A percentile compares a stretch with the other conserved stretches of the same genome.
Evolutionary conservation across 2,797 vertebrate genomes (phyloP).

Genomic region (Melanotaenia pygmaea): DNA sequence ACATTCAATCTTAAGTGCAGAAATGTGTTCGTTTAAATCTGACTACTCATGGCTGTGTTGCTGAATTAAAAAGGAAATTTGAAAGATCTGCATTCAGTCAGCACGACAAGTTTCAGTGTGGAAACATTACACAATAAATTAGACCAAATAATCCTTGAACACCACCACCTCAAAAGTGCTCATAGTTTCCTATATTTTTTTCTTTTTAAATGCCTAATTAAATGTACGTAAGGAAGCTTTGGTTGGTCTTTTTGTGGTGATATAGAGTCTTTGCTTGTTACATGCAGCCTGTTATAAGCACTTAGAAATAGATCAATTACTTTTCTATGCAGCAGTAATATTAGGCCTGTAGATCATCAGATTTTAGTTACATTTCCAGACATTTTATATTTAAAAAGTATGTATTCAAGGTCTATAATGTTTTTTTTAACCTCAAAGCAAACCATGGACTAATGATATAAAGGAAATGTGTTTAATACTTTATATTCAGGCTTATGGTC

Average conservation of each 20-base stretch:
- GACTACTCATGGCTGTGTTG: background rate
- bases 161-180: slow-evolving; percentile 22
- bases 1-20: too few species aligned
- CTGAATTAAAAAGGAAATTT: background rate
- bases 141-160: background rate
- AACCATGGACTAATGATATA: background rate
- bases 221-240: slow-evolving; percentile 11
- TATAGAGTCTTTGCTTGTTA: slow-evolving; percentile 1
- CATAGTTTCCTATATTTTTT: background rate
- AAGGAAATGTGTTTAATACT: background rate
- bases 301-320: slow-evolving; percentile 34
- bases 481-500: background rate
- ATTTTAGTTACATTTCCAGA: slow-evolving; percentile 36
- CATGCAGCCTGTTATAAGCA: slow-evolving; percentile 38
- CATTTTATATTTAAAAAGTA: slow-evolving; percentile 35
- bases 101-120: slow-evolving; percentile 3
- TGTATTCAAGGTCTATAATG: slow-evolving; percentile 32
- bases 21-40: too few species aligned
- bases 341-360: slow-evolving; percentile 29
- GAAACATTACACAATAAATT: slow-evolving; percentile 29
- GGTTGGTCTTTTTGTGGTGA: background rate
- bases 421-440: slow-evolving; percentile 33
- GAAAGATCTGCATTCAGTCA: background rate
- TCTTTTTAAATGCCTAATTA: background rate
- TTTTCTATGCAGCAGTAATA: slow-evolving; percentile 33